Conservation (phyloP, 1,140 invertebrate genomes). For the Drosophila sp. region DNA sequence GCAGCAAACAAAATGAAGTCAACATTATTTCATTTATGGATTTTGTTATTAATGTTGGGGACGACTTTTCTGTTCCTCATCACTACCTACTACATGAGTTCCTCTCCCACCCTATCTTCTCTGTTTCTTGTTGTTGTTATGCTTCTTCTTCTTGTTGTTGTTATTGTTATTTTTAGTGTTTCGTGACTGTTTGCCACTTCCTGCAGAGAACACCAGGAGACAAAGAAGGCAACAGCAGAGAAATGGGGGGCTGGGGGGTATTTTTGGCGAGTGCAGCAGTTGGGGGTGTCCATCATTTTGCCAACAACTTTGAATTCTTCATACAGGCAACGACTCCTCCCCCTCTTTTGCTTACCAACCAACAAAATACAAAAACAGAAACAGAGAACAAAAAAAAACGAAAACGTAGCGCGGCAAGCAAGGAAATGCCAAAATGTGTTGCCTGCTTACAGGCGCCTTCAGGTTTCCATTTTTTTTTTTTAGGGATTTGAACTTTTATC, state of each 20-base stretch:
- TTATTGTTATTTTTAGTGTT: conserved; percentile 69
- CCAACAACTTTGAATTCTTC: conserved; percentile 66
- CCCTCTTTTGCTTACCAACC: not conserved
- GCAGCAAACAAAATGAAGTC: conserved; percentile 67
- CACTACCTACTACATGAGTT: not conserved
- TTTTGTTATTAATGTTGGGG: conserved; percentile 77
- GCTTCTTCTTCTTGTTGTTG: conserved; percentile 29
- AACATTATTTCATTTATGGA: conserved; percentile 81
- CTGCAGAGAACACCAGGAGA: conserved; percentile 30
- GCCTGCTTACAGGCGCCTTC: conserved; percentile 73
- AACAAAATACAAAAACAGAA: conserved; percentile 19
- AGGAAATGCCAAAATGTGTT: conserved; percentile 77
- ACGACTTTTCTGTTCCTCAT: conserved; percentile 23
- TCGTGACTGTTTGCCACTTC: conserved; percentile 77
- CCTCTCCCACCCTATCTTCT: not conserved
- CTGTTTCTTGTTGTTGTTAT: not conserved
- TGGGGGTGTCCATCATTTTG: conserved; percentile 76
- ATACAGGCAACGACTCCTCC: conserved; percentile 66
- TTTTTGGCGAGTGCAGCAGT: conserved; percentile 28
- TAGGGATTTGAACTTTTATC: conserved; percentile 14
- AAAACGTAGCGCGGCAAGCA: conserved; percentile 26
- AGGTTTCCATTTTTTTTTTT: conserved; percentile 3
- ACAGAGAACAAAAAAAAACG: conserved; percentile 34
- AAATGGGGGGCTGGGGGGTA: conserved; percentile 27
- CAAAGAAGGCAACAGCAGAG: not conserved